Base-by-base conservation (phyloP, 2,797 vertebrate genomes). In the Neomorphus geoffroyi region DNA sequence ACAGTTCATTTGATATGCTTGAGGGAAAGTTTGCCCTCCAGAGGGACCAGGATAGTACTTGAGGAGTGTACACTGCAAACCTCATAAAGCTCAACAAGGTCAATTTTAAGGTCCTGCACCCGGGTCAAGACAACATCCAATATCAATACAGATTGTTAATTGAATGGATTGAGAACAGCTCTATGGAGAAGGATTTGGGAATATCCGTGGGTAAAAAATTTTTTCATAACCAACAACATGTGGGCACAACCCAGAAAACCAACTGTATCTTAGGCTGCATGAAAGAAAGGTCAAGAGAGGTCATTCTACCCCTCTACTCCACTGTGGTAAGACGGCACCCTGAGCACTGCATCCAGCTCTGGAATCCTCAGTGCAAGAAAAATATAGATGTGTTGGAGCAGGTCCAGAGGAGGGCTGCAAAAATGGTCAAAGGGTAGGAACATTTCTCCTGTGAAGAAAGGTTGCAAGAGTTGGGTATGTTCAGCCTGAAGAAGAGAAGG, bases 381-480 rank as follows among this genome's bases (percentile, higher is more conserved):
- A 16, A 45, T 32, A 56, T 18, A 32, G 19, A 22, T 19, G 11
- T 41, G 9, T 41, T 46, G 41, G 39, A 70, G 39, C 3, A 1
- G 2, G 22, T 64, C 13, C 18, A 43, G 23, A 33, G 13, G 13
- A 53, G 11, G 18, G 21, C 11, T 21, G 48, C 9, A 18, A 69
- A 58, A 60, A 33, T n/a, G 11, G 4, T 41, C 6, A 71, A 18
- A 72, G 18, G 7, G 1, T 7, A 57, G 24, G 37, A 62, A 41
- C n/a, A 67, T 0, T 21, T 33, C 18, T 57, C 54, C 0, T 48
- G 1, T 33, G 24, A 86, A 57, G 21, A 33, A 41, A 77, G 2
- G 3, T 3, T 74, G 18, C 35, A 27, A 24, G 17, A 7, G 1
- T 3, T 80, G 16, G 16, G 16, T 3, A 26, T 48, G 18, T 57